Evolutionary conservation across 2,888 invertebrate genomes (phyloP).

Genomic region (Microplitis manilae): DNA sequence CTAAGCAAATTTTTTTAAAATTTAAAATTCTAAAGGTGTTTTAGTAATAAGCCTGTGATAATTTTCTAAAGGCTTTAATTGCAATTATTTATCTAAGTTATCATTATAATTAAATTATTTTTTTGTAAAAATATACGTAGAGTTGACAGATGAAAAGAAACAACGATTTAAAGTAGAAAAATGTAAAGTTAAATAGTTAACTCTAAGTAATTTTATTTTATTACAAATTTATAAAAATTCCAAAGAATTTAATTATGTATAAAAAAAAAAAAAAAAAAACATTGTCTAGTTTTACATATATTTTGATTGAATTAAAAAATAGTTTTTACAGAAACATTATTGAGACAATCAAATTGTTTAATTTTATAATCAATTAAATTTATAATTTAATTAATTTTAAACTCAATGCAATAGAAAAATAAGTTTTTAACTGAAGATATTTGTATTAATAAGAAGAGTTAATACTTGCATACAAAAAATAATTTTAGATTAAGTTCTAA

Average conservation of each 20-base stretch:
- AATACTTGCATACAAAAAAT: background rate
- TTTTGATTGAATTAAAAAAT: conserved; percentile 27
- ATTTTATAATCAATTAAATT: background rate
- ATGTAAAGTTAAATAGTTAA: conserved; percentile 12
- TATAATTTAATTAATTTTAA: background rate
- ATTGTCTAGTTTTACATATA: conserved; percentile 46
- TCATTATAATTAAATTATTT: background rate
- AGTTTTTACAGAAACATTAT: background rate
- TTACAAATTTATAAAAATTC: conserved; percentile 47
- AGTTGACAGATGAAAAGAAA: background rate
- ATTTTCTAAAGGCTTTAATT: too few species aligned
- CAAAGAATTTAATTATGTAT: conserved; percentile 42
- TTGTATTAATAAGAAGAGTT: background rate
- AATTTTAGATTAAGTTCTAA: background rate
- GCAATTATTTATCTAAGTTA: background rate
- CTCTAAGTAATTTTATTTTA: conserved; percentile 24
- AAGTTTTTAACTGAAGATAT: background rate
- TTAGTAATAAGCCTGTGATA: too few species aligned
- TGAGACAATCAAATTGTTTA: background rate
- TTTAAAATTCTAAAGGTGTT: too few species aligned
- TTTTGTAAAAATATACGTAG: background rate
- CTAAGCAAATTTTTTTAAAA: too few species aligned
- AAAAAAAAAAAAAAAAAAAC: conserved; percentile 14
- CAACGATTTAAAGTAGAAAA: conserved; percentile 22
- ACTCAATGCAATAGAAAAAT: background rate